phyloP scores from a whole-genome alignment of 2,888 invertebrate species.

The Brenthis daphne region DNA sequence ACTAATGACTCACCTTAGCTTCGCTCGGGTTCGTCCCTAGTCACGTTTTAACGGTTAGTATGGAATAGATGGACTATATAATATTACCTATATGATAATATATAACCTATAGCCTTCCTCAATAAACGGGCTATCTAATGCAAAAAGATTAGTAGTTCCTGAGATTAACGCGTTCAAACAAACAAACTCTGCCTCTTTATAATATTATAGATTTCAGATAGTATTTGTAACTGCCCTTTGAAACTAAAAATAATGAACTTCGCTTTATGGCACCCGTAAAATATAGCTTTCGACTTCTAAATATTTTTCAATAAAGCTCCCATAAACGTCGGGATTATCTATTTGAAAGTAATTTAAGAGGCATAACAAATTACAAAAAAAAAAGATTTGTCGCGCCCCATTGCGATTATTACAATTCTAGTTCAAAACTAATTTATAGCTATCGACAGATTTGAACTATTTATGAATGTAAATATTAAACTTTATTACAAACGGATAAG shows the following conservation, averaged over 20 bases:
- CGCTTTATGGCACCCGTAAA: slow-evolving; percentile 8
- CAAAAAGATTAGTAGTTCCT: too few relatives aligned
- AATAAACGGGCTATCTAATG: too few relatives aligned
- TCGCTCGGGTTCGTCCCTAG: too few relatives aligned
- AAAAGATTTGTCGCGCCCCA: slow-evolving; percentile 67
- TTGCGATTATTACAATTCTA: slow-evolving; percentile 69
- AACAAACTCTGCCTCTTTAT: too few relatives aligned
- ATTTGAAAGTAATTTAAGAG: slow-evolving; percentile 68
- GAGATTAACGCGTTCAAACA: too few relatives aligned
- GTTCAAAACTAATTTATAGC: slow-evolving; percentile 60
- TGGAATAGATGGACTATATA: too few relatives aligned
- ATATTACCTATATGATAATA: too few relatives aligned
- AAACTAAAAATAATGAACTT: slow-evolving; percentile 20
- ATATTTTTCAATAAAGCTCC: slow-evolving; percentile 30
- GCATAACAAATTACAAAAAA: slow-evolving; percentile 56
- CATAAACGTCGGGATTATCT: slow-evolving; percentile 46
- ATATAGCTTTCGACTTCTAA: slow-evolving; percentile 24
- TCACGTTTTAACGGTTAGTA: too few relatives aligned
- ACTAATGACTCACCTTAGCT: too few relatives aligned
- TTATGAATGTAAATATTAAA: slow-evolving; percentile 1
- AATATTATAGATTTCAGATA: background rate
- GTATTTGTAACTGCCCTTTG: slow-evolving; percentile 3
- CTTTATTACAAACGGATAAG: slow-evolving; percentile 27
- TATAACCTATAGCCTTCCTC: too few relatives aligned
- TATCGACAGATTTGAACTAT: slow-evolving; percentile 3